These are phyloP conservation scores for Alligator sinensis DNA, from an alignment of 2,113 vertebrate genomes.

Conservation along the genomic window DNA sequence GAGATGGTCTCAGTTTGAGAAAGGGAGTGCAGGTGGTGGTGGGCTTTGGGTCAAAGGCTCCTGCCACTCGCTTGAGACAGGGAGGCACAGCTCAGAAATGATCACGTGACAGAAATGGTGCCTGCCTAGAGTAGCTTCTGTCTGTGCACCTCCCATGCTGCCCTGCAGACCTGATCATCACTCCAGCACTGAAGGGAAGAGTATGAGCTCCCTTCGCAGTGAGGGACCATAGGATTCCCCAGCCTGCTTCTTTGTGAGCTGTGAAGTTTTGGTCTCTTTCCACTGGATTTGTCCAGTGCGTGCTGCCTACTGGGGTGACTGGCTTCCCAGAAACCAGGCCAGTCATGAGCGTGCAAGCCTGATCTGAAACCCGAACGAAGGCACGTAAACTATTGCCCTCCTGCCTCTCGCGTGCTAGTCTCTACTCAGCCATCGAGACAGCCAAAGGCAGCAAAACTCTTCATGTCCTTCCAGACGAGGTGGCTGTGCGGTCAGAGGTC, in stretches of 20 bases:
- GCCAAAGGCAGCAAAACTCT: neutral
- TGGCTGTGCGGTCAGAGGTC: neutral
- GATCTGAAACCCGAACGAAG: neutral
- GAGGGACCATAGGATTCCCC: neutral
- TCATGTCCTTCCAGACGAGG: neutral
- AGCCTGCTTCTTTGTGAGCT: neutral
- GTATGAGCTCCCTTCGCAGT: neutral
- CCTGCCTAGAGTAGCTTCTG: neutral
- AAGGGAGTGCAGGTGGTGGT: neutral
- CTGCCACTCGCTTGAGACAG: fast-evolving
- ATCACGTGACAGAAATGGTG: neutral
- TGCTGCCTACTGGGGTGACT: neutral
- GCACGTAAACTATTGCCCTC: neutral
- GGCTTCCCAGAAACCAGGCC: neutral
- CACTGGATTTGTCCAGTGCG: neutral
- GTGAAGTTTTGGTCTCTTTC: neutral
- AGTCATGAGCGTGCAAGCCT: neutral
- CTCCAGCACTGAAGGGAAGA: neutral
- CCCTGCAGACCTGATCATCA: neutral
- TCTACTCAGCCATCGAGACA: neutral
- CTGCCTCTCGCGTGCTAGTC: neutral
- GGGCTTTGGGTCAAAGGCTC: neutral
- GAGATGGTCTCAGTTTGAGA: neutral
- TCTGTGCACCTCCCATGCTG: fast-evolving
- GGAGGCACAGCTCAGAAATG: fast-evolving